Percentiles rank a stretch among this genome's conserved stretches.
Conservation (phyloP, 2,888 invertebrate species). For the Ennomos fuscantarius region DNA sequence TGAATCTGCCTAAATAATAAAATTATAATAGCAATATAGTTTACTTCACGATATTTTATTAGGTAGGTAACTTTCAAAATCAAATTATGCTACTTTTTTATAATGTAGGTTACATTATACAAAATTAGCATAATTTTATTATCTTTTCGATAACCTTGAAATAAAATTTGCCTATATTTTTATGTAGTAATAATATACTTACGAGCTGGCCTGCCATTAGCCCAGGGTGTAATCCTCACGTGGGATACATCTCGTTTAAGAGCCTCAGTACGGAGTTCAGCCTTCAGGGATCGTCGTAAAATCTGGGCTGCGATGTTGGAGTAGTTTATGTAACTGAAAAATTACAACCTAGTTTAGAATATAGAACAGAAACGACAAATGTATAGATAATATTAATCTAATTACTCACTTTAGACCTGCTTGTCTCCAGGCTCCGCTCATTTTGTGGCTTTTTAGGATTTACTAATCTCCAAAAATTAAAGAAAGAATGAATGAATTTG, state of each 20-base stretch:
- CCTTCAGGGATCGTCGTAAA: constrained; percentile 92
- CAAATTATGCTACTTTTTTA: neutral
- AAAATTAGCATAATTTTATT: too few relatives aligned
- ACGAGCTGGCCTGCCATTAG: constrained; percentile 94
- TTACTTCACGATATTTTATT: too few relatives aligned
- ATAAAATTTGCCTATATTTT: too few relatives aligned
- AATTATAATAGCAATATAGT: too few relatives aligned
- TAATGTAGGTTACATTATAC: too few relatives aligned
- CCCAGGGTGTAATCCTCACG: constrained; percentile 95
- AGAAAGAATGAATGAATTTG: too few relatives aligned
- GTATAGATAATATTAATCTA: neutral
- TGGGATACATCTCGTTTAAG: constrained; percentile 89
- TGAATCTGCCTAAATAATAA: too few relatives aligned
- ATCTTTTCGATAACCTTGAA: too few relatives aligned
- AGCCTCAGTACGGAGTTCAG: constrained; percentile 90
- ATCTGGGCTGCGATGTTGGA: constrained; percentile 96
- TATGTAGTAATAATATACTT: too few relatives aligned
- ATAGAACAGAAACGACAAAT: neutral
- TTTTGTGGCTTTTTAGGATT: constrained; percentile 58
- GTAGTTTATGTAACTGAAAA: constrained; percentile 96
- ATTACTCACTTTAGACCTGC: constrained; percentile 91
- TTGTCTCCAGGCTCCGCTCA: constrained; percentile 92
- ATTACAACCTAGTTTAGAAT: constrained; percentile 42
- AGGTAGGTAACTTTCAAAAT: constrained; percentile 1
- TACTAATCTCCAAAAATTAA: constrained; percentile 12